Base-by-base conservation (phyloP, 2,888 invertebrate genomes). In the Drosophila leonis region DNA sequence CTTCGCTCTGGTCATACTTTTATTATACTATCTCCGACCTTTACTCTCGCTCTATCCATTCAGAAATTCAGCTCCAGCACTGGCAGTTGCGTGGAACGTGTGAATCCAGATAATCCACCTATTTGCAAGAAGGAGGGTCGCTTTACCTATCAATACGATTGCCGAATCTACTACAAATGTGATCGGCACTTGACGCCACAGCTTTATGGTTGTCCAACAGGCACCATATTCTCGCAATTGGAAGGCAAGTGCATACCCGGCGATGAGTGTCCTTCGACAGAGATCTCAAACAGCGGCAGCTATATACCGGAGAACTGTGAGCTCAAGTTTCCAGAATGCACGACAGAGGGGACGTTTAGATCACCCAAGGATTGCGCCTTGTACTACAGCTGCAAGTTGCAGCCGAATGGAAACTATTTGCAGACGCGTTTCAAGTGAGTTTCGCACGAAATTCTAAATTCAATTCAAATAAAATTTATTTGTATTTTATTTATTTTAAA, bases 331-430 rank as follows among this genome's bases (percentile, higher is more conserved):
- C 93, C 93, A 13, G 89, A 92, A 4, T 93, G 93, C 75, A 66
- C 80, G 5, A 80, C 84, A 51, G 90, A 91, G 49, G 93, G 93
- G 41, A 87, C 86, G 20, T 93, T 92, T 70, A 81, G 92, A 37
- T 92, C 92, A 3, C 90, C 91, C n/a, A 78, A 80, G 4, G 92
- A 94, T 71, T 93, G 93, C 59, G 85, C 90, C 0, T 65, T 93
- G 13, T 94, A 93, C 70, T 94, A 93, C 67, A 92, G 90, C 0
- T 94, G 94, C 72, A 91, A 87, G 29, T 72, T 89, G 31, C 91
- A 91, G 48, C 62, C 75, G 0, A 91, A 86, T 64, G 92, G 92
- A 10, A 86, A 83, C 8, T 92, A 92, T 71, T 75, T 91, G 63
- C 93, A 93, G 62, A 92, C 89, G 2, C 90, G 93, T 55, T 92